Evolutionary conservation across 2,797 vertebrate genomes (phyloP).

Genomic region (Leucoraja ocellata): DNA sequence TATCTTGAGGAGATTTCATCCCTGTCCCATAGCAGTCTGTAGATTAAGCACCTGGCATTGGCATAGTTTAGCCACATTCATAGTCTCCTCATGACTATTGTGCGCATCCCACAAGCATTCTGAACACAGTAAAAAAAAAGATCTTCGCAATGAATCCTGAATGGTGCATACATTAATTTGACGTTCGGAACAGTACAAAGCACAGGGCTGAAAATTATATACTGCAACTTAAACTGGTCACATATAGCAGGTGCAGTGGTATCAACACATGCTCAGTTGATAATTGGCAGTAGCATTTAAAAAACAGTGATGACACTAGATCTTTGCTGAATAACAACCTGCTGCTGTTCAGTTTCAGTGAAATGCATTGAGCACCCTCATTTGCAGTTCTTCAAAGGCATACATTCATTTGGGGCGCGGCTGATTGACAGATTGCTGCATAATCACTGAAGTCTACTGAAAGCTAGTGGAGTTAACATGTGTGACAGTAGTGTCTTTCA

Average conservation of each 20-base stretch:
- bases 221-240: background rate
- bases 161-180: background rate
- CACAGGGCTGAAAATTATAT: background rate
- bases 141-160: background rate
- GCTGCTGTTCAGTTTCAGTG: background rate
- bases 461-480: background rate
- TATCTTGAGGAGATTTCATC: background rate
- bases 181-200: background rate
- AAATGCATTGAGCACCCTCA: background rate
- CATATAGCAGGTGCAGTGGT: background rate
- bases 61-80: background rate
- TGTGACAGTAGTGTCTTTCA: conserved; percentile 7
- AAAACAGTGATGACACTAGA: background rate
- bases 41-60: background rate
- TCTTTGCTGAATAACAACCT: background rate
- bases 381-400: background rate
- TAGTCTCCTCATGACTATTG: background rate
- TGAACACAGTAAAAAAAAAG: background rate
- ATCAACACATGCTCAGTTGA: background rate
- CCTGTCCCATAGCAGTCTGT: background rate
- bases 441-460: background rate
- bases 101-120: background rate
- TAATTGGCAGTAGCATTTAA: background rate
- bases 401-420: background rate
- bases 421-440: conserved; percentile 14